Evolutionary conservation across 1,140 invertebrate species (phyloP).

Genomic region (Gonatopus flavifemur): DNA sequence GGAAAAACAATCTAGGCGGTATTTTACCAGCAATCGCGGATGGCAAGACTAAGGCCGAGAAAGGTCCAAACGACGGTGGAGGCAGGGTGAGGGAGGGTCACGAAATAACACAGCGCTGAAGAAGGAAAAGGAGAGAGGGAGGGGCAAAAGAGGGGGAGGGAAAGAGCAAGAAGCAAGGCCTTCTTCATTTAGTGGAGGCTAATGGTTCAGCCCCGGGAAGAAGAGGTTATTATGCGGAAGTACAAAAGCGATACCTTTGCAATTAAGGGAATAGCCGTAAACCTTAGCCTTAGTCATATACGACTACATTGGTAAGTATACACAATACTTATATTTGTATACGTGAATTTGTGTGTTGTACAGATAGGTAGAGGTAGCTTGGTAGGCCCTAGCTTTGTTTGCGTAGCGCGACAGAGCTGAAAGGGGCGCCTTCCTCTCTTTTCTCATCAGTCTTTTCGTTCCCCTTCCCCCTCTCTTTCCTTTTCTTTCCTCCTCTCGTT

Average conservation of each 20-base stretch:
- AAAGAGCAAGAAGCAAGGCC: conserved; percentile 7
- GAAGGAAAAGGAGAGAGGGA: conserved; percentile 1
- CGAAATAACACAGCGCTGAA: no score
- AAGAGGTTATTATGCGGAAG: conserved; percentile 46
- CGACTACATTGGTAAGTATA: not conserved
- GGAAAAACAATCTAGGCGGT: conserved; percentile 24
- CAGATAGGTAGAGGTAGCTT: no score
- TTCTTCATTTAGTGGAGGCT: conserved; percentile 40
- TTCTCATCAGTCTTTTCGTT: not conserved
- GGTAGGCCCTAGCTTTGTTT: conserved; percentile 33
- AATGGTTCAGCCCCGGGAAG: conserved; percentile 38
- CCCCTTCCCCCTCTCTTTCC: conserved; percentile 6
- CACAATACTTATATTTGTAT: not conserved
- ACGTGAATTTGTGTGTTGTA: no score
- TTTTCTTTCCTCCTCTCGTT: not conserved
- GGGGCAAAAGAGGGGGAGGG: conserved; percentile 14
- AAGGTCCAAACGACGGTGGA: conserved; percentile 7
- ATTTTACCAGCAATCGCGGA: conserved; percentile 11
- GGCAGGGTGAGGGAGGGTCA: conserved; percentile 21
- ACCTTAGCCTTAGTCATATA: no score
- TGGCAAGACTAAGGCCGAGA: conserved; percentile 16
- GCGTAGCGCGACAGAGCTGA: conserved; percentile 7
- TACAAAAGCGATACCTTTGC: conserved; percentile 42
- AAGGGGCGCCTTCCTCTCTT: conserved; percentile 19
- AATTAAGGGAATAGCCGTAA: conserved; percentile 26